A percentile compares a stretch with the other conserved stretches of the same genome.
phyloP scores from a whole-genome alignment of 2,113 vertebrate genomes.

The Chrysemys picta region DNA sequence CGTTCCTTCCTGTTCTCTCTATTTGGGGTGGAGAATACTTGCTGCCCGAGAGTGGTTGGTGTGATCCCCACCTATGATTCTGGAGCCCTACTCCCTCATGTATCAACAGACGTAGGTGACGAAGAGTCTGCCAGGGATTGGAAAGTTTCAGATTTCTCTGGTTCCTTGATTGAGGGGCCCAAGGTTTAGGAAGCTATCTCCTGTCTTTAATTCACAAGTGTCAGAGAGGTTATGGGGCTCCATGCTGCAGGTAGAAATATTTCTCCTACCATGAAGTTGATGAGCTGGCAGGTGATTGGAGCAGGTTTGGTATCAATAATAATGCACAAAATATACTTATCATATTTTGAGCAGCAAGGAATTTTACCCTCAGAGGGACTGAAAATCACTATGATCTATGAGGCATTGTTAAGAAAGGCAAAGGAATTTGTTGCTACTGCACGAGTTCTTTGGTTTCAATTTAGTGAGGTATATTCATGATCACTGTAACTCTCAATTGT shows the following conservation, averaged over 20 bases:
- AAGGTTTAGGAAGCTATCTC: not conserved
- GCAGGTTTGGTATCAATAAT: not conserved
- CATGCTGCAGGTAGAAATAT: not conserved
- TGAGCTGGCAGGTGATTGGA: not conserved
- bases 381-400: not conserved
- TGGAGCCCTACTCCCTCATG: not conserved
- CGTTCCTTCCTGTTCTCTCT: not conserved
- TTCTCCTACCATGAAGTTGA: not conserved
- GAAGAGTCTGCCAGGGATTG: not conserved
- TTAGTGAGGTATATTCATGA: slow-evolving; percentile 25
- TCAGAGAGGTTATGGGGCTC: not conserved
- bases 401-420: not conserved
- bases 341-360: not conserved
- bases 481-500: slow-evolving; percentile 10
- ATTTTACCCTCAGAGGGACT: not conserved
- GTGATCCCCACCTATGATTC: not conserved
- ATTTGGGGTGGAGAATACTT: not conserved
- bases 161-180: not conserved
- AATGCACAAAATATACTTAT: not conserved
- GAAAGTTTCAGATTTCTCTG: not conserved
- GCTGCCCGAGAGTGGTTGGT: not conserved
- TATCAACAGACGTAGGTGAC: not conserved
- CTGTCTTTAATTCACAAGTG: not conserved
- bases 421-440: not conserved
- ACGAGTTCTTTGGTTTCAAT: slow-evolving; percentile 39